A percentile compares a stretch with the other conserved stretches of the same genome.
phyloP scores from a whole-genome alignment of 2,888 invertebrate genomes.

The Volucella zonaria region DNA sequence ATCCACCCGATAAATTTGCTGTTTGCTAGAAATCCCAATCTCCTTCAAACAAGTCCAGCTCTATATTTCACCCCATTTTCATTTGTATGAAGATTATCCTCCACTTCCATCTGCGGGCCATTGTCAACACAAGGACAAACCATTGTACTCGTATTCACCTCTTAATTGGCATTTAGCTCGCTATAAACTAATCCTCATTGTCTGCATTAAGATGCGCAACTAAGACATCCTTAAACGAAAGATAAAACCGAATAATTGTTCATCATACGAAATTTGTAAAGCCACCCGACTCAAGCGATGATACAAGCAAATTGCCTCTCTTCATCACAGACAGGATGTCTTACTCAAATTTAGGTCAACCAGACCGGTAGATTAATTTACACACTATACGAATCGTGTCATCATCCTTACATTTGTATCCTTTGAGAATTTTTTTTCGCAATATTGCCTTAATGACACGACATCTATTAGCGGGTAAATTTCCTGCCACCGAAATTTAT shows the following conservation, averaged over 20 bases:
- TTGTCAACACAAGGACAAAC: conserved; percentile 17
- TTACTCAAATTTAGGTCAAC: neutral
- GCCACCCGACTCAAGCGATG: neutral
- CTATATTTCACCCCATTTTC: conserved; percentile 1
- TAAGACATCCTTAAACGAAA: conserved; percentile 15
- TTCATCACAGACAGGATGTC: conserved; percentile 32
- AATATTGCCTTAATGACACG: neutral
- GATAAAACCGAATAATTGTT: conserved; percentile 29
- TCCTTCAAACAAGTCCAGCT: neutral
- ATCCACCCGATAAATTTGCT: conserved; percentile 9
- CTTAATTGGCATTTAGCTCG: conserved; percentile 17
- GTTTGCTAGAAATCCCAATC: neutral
- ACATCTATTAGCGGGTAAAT: conserved; percentile 7
- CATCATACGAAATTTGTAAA: conserved; percentile 22
- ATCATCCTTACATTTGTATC: too few species aligned
- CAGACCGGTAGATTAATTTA: conserved; percentile 19
- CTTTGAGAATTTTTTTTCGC: neutral
- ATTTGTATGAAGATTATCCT: conserved; percentile 6
- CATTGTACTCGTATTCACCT: conserved; percentile 18
- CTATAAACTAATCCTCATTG: conserved; percentile 22
- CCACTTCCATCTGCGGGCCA: neutral
- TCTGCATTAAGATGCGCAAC: neutral
- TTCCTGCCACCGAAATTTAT: conserved; percentile 2
- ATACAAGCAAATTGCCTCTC: conserved; percentile 26
- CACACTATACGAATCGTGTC: conserved; percentile 18